phyloP scores from a whole-genome alignment of 2,888 invertebrate species.

The Xestoiulus laeticollis region DNA sequence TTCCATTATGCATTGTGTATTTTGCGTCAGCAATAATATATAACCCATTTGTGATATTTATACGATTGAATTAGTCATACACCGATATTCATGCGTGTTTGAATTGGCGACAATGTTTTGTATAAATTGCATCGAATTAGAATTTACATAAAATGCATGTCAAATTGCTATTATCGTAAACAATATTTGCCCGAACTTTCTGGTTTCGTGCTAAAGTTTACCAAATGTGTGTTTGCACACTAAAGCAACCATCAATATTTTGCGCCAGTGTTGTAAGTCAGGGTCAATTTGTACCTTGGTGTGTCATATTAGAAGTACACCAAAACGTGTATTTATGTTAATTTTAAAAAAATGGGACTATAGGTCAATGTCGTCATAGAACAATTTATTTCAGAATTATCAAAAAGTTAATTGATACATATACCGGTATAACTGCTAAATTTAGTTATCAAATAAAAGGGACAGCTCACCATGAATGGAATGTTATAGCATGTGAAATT shows the following conservation, averaged over 20 bases:
- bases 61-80: constrained; percentile 28
- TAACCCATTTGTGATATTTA: neutral
- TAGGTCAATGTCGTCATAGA: neutral
- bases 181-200: neutral
- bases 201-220: neutral
- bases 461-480: too few relatives aligned
- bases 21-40: neutral
- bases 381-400: neutral
- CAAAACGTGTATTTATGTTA: neutral
- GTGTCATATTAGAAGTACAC: neutral
- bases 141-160: neutral
- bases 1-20: constrained; percentile 25
- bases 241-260: neutral
- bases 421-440: too few relatives aligned
- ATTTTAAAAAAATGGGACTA: neutral
- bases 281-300: neutral
- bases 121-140: neutral
- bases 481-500: too few relatives aligned
- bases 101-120: neutral
- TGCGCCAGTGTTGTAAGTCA: neutral
- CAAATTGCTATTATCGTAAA: neutral
- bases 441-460: too few relatives aligned
- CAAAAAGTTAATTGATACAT: too few relatives aligned
- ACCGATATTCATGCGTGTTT: neutral
- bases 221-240: neutral